phyloP scores from a whole-genome alignment of 1,140 invertebrate genomes.

The Latrodectus geometricus region DNA sequence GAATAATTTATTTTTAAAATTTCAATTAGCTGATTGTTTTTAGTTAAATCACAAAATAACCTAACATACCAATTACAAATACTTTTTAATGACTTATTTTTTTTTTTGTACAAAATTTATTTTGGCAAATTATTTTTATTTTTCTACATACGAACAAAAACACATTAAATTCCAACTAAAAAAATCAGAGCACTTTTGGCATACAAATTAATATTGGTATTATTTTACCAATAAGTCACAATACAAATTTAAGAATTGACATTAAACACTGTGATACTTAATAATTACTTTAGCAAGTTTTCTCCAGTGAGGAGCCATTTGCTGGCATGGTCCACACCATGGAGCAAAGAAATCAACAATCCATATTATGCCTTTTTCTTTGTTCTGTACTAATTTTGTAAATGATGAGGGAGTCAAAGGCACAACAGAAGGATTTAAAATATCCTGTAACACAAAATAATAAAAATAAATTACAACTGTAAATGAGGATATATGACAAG shows the following conservation, averaged over 20 bases:
- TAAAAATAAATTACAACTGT: no score
- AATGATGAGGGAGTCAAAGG: conserved; percentile 74
- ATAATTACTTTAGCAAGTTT: conserved; percentile 72
- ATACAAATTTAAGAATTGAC: not conserved
- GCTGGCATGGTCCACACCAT: conserved; percentile 79
- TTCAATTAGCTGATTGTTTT: no score
- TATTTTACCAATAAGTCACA: not conserved
- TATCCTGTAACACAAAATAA: conserved; percentile 67
- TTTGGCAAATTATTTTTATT: no score
- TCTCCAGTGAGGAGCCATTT: conserved; percentile 76
- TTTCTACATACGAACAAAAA: no score
- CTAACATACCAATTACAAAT: no score
- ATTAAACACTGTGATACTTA: not conserved
- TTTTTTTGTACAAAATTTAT: no score
- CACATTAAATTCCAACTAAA: conserved; percentile 52
- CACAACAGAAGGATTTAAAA: conserved; percentile 73
- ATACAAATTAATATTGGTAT: not conserved
- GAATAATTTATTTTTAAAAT: no score
- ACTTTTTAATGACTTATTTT: no score
- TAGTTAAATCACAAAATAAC: no score
- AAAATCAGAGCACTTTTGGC: no score
- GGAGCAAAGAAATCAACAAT: conserved; percentile 78
- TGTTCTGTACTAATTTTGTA: conserved; percentile 71
- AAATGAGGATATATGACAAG: no score
- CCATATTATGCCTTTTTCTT: conserved; percentile 72